These are phyloP conservation scores for Amphipoea lucens DNA, from an alignment of 2,888 invertebrate species.

Conservation along the genomic window DNA sequence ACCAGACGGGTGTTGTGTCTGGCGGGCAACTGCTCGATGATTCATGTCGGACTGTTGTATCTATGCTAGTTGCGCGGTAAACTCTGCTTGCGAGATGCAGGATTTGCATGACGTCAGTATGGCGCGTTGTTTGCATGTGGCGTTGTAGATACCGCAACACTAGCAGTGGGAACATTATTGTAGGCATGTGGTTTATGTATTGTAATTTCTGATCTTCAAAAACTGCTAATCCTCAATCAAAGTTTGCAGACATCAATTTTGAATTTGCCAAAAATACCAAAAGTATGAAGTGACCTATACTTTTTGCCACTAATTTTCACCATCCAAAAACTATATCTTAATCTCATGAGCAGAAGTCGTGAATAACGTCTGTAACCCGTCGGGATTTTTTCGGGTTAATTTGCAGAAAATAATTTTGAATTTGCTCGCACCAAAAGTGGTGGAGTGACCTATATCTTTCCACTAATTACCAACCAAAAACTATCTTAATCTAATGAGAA, in stretches of 20 bases:
- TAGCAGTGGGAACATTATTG: too few relatives aligned
- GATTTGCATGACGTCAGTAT: too few relatives aligned
- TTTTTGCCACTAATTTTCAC: background rate
- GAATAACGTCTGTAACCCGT: slow-evolving; percentile 7
- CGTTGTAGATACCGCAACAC: too few relatives aligned
- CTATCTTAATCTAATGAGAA: background rate
- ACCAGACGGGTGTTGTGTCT: too few relatives aligned
- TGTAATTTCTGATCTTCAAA: background rate
- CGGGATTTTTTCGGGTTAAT: background rate
- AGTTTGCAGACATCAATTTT: background rate
- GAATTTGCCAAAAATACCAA: background rate
- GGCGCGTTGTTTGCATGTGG: too few relatives aligned
- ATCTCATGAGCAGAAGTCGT: background rate
- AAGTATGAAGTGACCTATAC: background rate
- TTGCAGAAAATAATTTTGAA: background rate
- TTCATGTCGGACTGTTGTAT: too few relatives aligned
- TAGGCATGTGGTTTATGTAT: too few relatives aligned
- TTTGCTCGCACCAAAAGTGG: background rate
- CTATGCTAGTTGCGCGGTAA: too few relatives aligned
- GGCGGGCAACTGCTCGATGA: too few relatives aligned
- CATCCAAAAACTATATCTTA: background rate
- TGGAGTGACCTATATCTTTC: background rate
- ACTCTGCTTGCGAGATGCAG: too few relatives aligned
- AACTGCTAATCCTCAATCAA: background rate
- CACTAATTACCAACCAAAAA: background rate